Evolutionary conservation across 2,888 invertebrate genomes (phyloP), one percentile per base, ranked within the genome.

Genomic region (Pterostichus madidus): DNA sequence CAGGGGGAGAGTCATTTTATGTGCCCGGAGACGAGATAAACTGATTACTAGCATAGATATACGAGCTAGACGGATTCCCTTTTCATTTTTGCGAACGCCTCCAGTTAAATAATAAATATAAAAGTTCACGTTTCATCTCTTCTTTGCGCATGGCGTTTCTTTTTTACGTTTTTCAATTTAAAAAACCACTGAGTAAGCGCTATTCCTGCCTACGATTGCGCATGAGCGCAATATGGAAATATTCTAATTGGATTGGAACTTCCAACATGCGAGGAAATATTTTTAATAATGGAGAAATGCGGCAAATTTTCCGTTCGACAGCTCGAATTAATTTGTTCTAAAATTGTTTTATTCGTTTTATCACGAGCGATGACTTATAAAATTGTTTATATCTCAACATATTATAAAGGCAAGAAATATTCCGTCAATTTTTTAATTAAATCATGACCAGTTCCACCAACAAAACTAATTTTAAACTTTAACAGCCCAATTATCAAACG

Each of bases 1-100:
- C 49, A 24, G 10, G 4, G 44, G 52, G 68, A 59, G 73, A 73
- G 71, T 73, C 81, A 81, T 73, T 81, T 81, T 81, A 81, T 81
- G 56, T 71, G 73, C 73, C 24, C 81, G 13, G 56, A 24, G 44
- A 59, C 53, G 73, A 80, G 81, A 81, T 81, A 81, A 81, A 81
- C 81, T 73, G 81, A 81, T 81, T 81, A 81, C 81, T 75, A 75
- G 31, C 64, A 81, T 81, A 59, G 81, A 80, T 52, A 80, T 71
- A 80, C 68, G 71, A 68, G 53, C 79, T 79, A 44, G 46, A 35
- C 15, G 80, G 49, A 71, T 71, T 52, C 79, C 61, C 79, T 71
- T 80, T 80, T 71, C 80, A 80, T 80, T 80, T 80, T 80, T 80
- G 68, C 71, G 52, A 71, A 80, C 80, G 80, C 80, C 80, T 80